These are phyloP conservation scores for Vipera latastei DNA, from an alignment of 2,797 vertebrate species.

Conservation along the genomic window DNA sequence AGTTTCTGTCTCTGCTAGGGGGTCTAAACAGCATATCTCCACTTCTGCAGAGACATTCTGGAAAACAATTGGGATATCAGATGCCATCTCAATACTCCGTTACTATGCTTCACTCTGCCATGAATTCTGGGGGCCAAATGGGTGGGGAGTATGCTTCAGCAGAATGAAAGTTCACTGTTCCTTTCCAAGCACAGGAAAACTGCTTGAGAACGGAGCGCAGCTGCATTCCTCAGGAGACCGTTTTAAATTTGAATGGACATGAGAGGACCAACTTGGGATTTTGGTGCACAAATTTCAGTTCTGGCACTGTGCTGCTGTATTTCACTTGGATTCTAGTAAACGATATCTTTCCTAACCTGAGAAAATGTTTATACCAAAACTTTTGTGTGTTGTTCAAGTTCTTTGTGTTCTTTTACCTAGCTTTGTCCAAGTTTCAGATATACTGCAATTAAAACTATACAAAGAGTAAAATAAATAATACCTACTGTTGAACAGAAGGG, in stretches of 20 bases:
- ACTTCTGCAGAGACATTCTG: background rate
- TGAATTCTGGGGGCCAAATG: background rate
- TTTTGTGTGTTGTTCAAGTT: background rate
- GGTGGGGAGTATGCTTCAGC: background rate
- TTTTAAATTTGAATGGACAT: background rate
- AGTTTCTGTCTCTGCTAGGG: background rate
- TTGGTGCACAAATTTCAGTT: background rate
- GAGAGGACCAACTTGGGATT: background rate
- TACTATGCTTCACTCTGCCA: background rate
- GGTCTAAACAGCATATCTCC: background rate
- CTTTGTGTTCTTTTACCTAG: background rate
- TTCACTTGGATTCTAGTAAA: background rate
- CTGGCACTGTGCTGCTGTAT: background rate
- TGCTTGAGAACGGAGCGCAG: background rate
- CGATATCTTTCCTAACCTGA: background rate
- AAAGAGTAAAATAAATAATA: background rate
- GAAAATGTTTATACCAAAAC: background rate
- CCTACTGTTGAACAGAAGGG: background rate
- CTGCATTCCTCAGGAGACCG: background rate
- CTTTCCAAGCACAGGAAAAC: background rate
- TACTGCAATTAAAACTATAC: background rate
- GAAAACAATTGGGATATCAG: background rate
- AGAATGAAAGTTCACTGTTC: background rate
- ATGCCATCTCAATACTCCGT: background rate
- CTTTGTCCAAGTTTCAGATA: background rate